Evolutionary conservation across 2,113 vertebrate species (phyloP).

Genomic region (Tringa solitaria): DNA sequence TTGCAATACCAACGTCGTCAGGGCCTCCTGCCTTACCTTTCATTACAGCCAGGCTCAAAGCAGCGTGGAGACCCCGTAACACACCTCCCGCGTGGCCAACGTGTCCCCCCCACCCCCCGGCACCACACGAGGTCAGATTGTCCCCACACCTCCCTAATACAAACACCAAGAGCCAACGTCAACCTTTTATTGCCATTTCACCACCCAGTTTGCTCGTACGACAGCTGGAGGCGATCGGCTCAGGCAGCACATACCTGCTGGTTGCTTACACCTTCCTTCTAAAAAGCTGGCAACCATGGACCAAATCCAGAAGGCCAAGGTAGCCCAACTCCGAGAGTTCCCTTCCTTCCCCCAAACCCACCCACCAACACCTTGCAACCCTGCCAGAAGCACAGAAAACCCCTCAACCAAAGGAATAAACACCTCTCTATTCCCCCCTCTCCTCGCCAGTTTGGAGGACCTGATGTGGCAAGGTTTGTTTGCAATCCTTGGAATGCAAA

Average conservation of each 20-base stretch:
- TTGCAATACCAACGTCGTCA: background rate
- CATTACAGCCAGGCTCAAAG: background rate
- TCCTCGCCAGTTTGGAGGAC: background rate
- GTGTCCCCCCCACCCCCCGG: background rate
- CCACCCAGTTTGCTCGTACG: background rate
- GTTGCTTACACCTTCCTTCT: background rate
- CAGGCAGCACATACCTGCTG: slow-evolving; percentile 16
- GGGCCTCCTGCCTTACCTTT: background rate
- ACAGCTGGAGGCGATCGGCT: slow-evolving; percentile 1
- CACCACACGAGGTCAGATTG: background rate
- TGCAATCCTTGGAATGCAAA: slow-evolving; percentile 23
- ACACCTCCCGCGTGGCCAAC: fast-evolving
- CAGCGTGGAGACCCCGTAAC: fast-evolving
- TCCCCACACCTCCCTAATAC: background rate
- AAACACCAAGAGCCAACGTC: background rate
- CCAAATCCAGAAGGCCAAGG: background rate
- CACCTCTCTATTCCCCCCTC: background rate
- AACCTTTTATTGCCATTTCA: slow-evolving; percentile 8
- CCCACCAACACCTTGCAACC: background rate
- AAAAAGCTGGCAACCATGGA: background rate
- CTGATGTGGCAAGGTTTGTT: slow-evolving; percentile 21
- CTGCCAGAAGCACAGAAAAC: background rate
- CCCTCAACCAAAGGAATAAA: background rate
- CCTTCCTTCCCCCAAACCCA: background rate
- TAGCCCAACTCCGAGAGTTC: background rate